Base-by-base conservation (phyloP, 1,140 invertebrate genomes). In the Drosophila watanabei region DNA sequence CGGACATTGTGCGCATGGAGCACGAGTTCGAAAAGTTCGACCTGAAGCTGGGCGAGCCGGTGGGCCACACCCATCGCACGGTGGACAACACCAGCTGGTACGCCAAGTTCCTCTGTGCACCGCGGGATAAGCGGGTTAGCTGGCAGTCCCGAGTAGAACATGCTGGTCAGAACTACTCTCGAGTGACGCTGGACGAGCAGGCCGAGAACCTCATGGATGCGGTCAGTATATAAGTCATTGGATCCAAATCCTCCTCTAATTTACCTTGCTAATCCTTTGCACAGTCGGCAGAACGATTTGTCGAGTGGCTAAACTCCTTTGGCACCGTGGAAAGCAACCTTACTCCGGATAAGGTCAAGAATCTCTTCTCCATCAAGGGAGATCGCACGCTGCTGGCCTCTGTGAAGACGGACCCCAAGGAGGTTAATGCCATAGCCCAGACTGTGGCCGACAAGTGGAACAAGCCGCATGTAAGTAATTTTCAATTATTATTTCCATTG, bases 121-220 rank as follows among this genome's bases (percentile, higher is more conserved):
- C 70, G 7, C 70, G 82, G 0, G 82, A 90, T 3, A 80, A 90
- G 20, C 75, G 85, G 4, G 59, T 90, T 13, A 59, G 59, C 20
- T 89, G 85, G 85, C 65, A 85, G 24, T 73, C 79, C 0, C 61
- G 73, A 8, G 51, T 92, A 5, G 71, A 81, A 46, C 66, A 84
- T 14, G 63, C 86, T 2, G 88, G 84, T 9, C 68, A 72, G 9
- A 61, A 82, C 10, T 71, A 68, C 10, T 65, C 60, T 2, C 37
- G 49, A 1, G 76, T 88, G 11, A 86, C 86, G 0, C 70, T 93
- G 1, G 91, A 93, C 33, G 92, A 93, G 24, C 91, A 93, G 41
- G 91, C 92, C 0, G 92, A 93, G 35, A 78, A 93, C 37, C 58
- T 93, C 11, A 93, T 93, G 92, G 92, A 93, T 81, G 91, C 92